A percentile compares a stretch with the other conserved stretches of the same genome.
These are phyloP conservation scores for Lathronympha strigana DNA, from an alignment of 2,888 invertebrate species.

Conservation along the genomic window DNA sequence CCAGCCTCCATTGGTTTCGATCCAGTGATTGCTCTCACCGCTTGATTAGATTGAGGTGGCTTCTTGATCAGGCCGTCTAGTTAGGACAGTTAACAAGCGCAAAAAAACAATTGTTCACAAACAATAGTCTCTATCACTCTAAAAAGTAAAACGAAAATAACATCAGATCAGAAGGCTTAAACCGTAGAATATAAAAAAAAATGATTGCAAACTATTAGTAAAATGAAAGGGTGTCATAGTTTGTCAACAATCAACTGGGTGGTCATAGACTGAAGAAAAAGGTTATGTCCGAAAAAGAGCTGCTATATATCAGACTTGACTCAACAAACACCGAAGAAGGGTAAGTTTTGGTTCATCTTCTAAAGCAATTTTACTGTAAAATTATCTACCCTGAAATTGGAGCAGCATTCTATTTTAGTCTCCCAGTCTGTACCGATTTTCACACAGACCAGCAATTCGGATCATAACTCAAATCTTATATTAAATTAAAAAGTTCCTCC, in stretches of 20 bases:
- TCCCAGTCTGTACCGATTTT: constrained; percentile 6
- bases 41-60: background rate
- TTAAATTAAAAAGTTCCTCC: constrained; percentile 44
- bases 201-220: no score
- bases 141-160: no score
- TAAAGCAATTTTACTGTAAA: background rate
- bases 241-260: no score
- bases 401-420: constrained; percentile 2
- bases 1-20: background rate
- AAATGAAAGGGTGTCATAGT: no score
- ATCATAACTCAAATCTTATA: constrained; percentile 41
- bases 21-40: background rate
- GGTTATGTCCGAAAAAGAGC: no score
- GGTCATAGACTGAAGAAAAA: no score
- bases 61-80: background rate
- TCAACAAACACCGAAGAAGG: no score
- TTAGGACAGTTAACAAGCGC: background rate
- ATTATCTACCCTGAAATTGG: constrained; percentile 13
- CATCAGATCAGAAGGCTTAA: background rate
- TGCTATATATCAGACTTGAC: no score
- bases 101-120: background rate
- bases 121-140: no score
- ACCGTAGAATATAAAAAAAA: background rate
- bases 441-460: constrained; percentile 15
- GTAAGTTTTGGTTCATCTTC: no score